A percentile compares a stretch with the other conserved stretches of the same genome.
These are phyloP conservation scores for Medauroidea extradentata DNA, from an alignment of 1,140 invertebrate genomes.

Conservation along the genomic window DNA sequence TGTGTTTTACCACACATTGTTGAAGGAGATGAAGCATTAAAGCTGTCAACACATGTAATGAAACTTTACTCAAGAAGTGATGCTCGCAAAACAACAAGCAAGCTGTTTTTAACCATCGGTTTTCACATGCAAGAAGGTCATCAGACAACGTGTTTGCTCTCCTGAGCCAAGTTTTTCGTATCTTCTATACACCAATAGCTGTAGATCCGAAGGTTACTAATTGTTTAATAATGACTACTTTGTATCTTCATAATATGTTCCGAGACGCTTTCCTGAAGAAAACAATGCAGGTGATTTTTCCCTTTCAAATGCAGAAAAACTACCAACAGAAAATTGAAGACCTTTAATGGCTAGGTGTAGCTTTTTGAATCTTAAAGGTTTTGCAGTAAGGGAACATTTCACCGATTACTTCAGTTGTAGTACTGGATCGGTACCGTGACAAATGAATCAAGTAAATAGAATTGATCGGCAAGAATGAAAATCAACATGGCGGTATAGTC, in stretches of 20 bases:
- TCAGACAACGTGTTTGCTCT: constrained; percentile 27
- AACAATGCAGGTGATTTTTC: constrained; percentile 1
- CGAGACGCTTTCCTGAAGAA: constrained; percentile 15
- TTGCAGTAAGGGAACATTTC: constrained; percentile 8
- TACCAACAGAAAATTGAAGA: constrained; percentile 13
- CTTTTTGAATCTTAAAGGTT: constrained; percentile 6
- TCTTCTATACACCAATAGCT: constrained; percentile 22
- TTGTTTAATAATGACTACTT: constrained; percentile 1
- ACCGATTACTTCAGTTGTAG: constrained; percentile 4
- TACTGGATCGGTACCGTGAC: constrained; percentile 8
- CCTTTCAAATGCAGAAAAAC: neutral
- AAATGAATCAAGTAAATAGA: constrained; percentile 5
- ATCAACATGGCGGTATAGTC: too few species aligned
- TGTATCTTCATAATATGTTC: constrained; percentile 15
- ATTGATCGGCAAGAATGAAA: constrained; percentile 1
- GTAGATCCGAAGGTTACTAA: constrained; percentile 10
- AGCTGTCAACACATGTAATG: constrained; percentile 31
- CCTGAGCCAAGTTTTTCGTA: constrained; percentile 19
- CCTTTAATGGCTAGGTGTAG: constrained; percentile 13
- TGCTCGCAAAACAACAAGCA: constrained; percentile 16
- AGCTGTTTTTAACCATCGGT: constrained; percentile 29
- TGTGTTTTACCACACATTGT: constrained; percentile 30
- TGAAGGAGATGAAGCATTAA: constrained; percentile 40
- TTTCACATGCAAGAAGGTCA: constrained; percentile 24
- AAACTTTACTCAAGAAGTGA: constrained; percentile 31